These are phyloP conservation scores for Phaenicophaeus curvirostris DNA, from an alignment of 2,797 vertebrate species.

Conservation along the genomic window DNA sequence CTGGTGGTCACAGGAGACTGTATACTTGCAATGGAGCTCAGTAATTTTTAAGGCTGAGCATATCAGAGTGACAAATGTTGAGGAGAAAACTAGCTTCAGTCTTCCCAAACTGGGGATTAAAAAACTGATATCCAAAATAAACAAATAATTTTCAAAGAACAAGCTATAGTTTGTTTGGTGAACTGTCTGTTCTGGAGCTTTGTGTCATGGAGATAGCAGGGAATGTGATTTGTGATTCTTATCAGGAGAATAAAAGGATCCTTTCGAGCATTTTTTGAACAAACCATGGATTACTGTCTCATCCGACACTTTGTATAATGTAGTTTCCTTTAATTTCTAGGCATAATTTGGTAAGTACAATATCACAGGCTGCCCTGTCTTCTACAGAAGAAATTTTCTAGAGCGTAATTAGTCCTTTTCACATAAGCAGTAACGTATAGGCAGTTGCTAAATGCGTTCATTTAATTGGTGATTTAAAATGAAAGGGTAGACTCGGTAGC, in stretches of 20 bases:
- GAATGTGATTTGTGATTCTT: not conserved
- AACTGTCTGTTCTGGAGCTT: not conserved
- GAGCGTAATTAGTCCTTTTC: not conserved
- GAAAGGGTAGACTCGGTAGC: not conserved
- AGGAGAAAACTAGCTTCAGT: not conserved
- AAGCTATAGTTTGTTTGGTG: not conserved
- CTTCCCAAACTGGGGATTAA: not conserved
- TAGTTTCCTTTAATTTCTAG: constrained; percentile 1
- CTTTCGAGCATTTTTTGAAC: not conserved
- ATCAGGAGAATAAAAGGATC: not conserved
- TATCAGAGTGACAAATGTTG: not conserved
- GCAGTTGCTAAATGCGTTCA: not conserved
- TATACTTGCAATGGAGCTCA: not conserved
- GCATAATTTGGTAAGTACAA: not conserved
- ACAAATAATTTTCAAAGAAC: not conserved
- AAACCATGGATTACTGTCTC: not conserved
- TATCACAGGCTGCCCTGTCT: not conserved
- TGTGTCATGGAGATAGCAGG: not conserved
- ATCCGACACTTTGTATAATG: not conserved
- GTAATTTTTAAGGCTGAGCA: not conserved
- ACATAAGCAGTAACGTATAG: not conserved
- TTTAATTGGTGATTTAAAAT: not conserved
- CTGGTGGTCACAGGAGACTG: not conserved
- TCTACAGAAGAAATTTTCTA: not conserved
- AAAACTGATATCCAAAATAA: not conserved